Evolutionary conservation across 1,140 invertebrate genomes (phyloP), one percentile per base, ranked within the genome.

Genomic region (Polypedilum vanderplanki): DNA sequence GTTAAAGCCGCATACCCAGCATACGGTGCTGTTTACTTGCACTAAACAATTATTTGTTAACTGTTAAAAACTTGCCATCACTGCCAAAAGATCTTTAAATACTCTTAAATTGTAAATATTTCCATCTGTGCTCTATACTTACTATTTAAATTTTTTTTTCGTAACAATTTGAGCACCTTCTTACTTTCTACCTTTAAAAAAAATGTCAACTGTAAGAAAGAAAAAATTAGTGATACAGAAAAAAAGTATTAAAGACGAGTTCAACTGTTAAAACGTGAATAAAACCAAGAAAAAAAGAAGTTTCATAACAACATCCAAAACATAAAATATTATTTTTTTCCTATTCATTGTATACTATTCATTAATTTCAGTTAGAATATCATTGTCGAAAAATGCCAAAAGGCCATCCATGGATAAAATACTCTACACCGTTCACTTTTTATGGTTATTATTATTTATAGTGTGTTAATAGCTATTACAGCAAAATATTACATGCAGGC

Each of bases 1-100:
- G 65, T 70, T 70, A 70, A 70, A 18, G 65, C 65, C 5, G 65
- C 65, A 20, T 70, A 70, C 65, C 65, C 65, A 70, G 65, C 65
- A 22, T 70, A 70, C 18, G 20, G 65, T 22, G 65, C 65, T 10
- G 65, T 17, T 9, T 70, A 70, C 20, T 20, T 70, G 17, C 65
- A 70, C 65, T 70, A 70, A 70, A 5, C 24, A 3, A 70, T 70
- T 18, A 70, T 20, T 75, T 74, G n/a, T 57, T 57, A n/a, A 57
- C 9, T 57, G 10, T 57, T 57, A n/a, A 57, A 10, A n/a, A 57
- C 46, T n/a, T 57, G 46, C 46, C 46, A 57, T 57, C 46, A 57
- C 46, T 57, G 46, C 46, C 46, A 57, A 57, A 57, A n/a, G 9
- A 15, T 57, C 46, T 57, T 57, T 57, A 57, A 57, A 57, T 57